Conservation (phyloP, 30 jellyfish, hydroid and myxozoan genomes). For the Pelagia noctiluca region DNA sequence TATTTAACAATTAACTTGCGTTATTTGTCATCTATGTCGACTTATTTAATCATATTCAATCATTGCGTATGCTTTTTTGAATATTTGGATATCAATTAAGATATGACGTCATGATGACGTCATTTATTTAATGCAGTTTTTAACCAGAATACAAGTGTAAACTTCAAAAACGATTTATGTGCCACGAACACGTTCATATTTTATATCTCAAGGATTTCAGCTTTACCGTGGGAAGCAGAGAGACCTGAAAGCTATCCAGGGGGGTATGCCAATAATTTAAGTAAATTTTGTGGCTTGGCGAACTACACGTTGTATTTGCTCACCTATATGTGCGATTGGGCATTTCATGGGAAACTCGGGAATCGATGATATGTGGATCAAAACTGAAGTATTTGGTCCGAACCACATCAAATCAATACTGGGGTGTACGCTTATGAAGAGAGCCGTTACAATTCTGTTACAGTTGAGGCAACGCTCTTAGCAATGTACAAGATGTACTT, state of each 20-base stretch:
- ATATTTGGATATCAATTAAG: constrained; percentile 20
- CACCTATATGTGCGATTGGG: no score
- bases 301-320: no score
- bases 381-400: no score
- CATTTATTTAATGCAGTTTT: neutral
- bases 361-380: no score
- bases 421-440: no score
- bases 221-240: constrained; percentile 1
- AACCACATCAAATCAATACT: no score
- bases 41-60: constrained; percentile 11
- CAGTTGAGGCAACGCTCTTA: no score
- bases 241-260: constrained; percentile 8
- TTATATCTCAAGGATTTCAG: neutral
- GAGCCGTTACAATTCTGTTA: no score
- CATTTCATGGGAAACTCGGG: no score
- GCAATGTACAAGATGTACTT: no score
- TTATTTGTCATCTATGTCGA: constrained; percentile 8
- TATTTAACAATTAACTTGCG: neutral
- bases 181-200: neutral
- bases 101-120: constrained; percentile 23
- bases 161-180: neutral
- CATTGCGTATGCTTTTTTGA: constrained; percentile 23
- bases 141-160: neutral
- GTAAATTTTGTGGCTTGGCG: no score
- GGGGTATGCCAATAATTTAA: no score